A percentile compares a stretch with the other conserved stretches of the same genome.
These are phyloP conservation scores for Phoenoteleia sp. DNA, from an alignment of 2,888 invertebrate species.

Conservation along the genomic window DNA sequence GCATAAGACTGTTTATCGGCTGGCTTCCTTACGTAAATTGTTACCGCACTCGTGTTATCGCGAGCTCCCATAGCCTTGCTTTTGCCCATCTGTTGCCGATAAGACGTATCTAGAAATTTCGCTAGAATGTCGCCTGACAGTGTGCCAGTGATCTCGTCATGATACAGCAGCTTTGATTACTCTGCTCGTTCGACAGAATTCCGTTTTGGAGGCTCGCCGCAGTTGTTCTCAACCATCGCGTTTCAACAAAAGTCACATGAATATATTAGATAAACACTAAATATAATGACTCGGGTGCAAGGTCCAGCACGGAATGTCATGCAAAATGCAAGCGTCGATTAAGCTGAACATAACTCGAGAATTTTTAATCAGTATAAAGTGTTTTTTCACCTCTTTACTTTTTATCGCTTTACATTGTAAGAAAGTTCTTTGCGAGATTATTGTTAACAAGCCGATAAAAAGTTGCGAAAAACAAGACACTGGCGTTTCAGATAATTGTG, in stretches of 20 bases:
- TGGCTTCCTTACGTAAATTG: conserved; percentile 10
- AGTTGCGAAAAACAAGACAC: not conserved
- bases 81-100: not conserved
- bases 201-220: conserved; percentile 32
- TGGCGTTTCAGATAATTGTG: no score
- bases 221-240: not conserved
- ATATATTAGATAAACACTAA: not conserved
- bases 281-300: conserved; percentile 26
- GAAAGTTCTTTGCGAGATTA: not conserved
- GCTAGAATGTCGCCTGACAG: conserved; percentile 6
- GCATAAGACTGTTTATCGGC: no score
- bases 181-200: no score
- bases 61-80: conserved; percentile 2
- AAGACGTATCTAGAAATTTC: conserved; percentile 15
- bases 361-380: not conserved
- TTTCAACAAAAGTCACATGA: no score
- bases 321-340: not conserved
- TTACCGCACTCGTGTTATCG: conserved; percentile 19
- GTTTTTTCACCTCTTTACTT: not conserved
- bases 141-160: conserved; percentile 14
- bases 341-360: not conserved
- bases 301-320: conserved; percentile 2
- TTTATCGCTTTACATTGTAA: not conserved
- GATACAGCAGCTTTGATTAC: conserved; percentile 11
- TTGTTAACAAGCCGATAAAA: not conserved